phyloP scores from a whole-genome alignment of 2,888 invertebrate genomes.

The Polylopha cassiicola region DNA sequence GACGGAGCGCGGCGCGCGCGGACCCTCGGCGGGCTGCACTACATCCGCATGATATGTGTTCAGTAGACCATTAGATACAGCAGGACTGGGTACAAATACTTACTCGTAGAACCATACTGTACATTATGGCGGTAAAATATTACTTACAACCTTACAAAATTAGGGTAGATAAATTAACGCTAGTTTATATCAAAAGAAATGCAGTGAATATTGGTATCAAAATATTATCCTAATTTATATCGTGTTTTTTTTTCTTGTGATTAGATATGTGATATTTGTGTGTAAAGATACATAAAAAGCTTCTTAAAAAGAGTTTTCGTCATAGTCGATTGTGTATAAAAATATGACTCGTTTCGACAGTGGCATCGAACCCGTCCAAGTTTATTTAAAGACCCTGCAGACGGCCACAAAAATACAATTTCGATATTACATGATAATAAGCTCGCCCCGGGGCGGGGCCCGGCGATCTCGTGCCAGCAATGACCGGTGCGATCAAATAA shows the following conservation, averaged over 20 bases:
- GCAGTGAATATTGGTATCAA: constrained; percentile 74
- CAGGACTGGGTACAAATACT: constrained; percentile 68
- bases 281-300: constrained; percentile 64
- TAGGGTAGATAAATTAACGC: constrained; percentile 60
- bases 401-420: constrained; percentile 49
- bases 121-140: constrained; percentile 62
- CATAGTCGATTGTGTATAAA: constrained; percentile 60
- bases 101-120: constrained; percentile 67
- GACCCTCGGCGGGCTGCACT: constrained; percentile 36
- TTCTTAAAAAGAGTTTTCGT: constrained; percentile 46
- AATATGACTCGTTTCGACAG: constrained; percentile 58
- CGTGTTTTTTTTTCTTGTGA: constrained; percentile 58
- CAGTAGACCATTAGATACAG: constrained; percentile 58
- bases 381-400: constrained; percentile 36
- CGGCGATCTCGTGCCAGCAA: constrained; percentile 37
- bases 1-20: constrained; percentile 48
- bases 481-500: constrained; percentile 48
- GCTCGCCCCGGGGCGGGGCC: constrained; percentile 41
- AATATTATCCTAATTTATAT: constrained; percentile 68
- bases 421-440: constrained; percentile 39
- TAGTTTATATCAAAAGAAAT: constrained; percentile 65
- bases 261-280: constrained; percentile 73
- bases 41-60: constrained; percentile 74
- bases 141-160: constrained; percentile 64
- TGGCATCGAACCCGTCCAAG: constrained; percentile 43